Conservation (phyloP, 1,140 invertebrate genomes). For the Streblospio benedicti region DNA sequence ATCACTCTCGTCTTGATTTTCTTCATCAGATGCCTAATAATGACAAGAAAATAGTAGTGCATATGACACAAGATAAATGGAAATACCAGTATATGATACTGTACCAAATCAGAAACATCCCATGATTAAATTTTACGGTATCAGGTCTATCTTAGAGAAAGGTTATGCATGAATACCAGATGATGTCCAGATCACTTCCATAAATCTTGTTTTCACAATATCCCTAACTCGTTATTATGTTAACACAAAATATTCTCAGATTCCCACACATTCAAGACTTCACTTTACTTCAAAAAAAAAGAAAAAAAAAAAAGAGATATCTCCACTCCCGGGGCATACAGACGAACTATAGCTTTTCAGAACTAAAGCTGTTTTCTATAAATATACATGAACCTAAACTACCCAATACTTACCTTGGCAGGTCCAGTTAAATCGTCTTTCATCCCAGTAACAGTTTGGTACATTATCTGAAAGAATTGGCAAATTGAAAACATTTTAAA, state of each 20-base stretch:
- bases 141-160: neutral
- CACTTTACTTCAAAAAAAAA: no score
- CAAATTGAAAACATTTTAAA: neutral
- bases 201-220: no score
- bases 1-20: slow-evolving; percentile 20
- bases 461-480: slow-evolving; percentile 55
- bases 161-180: neutral
- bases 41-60: neutral
- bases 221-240: no score
- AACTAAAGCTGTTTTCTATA: no score
- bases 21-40: slow-evolving; percentile 9
- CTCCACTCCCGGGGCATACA: no score
- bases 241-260: no score
- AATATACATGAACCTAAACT: no score
- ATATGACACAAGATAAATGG: neutral
- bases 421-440: slow-evolving; percentile 70
- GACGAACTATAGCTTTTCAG: no score
- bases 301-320: no score
- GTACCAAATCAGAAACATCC: neutral
- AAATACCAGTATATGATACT: neutral
- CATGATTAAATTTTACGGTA: neutral
- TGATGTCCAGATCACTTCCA: no score
- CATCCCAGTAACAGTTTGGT: slow-evolving; percentile 75
- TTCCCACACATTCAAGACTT: no score
- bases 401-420: slow-evolving; percentile 34